Base-by-base conservation (phyloP, 2,888 invertebrate species). In the Bellardia bayeri region DNA sequence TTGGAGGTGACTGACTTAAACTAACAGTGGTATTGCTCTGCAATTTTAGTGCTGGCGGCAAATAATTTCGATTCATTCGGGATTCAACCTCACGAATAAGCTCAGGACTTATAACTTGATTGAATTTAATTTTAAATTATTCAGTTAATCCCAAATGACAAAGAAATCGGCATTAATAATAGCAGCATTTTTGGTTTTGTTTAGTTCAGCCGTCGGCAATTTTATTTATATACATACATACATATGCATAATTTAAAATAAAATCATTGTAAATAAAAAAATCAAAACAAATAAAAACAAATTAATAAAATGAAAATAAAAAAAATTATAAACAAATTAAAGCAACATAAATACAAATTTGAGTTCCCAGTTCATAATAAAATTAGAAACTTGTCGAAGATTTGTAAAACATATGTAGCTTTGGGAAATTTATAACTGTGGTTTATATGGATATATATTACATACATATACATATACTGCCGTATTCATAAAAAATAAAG, bases 1-100 rank as follows among this genome's bases (percentile, higher is more conserved):
- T 90, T 80, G 92, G 92, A 82, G 93, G 91, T 88, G 91, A 92
- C 89, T 93, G 93, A 89, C 90, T 93, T 88, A 89, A 93, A 92
- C 76, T 91, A 87, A 87, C 92, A 92, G 91, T 94, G 93, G 81
- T 92, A 91, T 91, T 82, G 91, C 89, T 94, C 91, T 95, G 95
- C 91, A 96, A 94, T 91, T 93, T 93, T 75, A 94, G 90, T 71
- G 96, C 95, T 87, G 97, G 96, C 78, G 97, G 97, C 91, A 97
- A 95, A 93, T 97, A 96, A 91, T 96, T 96, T 90, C 96, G 94
- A 93, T 97, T 96, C 97, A 98, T 98, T 92, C 98, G 95, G 90
- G 96, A 96, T 94, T 98, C 98, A 90, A 98, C 97, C 93, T 98
- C 98, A 95, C 97, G 96, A 90, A 97, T 96, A 94, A 98, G 95